Base-by-base conservation (phyloP, 2,888 invertebrate genomes). In the Scotopteryx bipunctaria region DNA sequence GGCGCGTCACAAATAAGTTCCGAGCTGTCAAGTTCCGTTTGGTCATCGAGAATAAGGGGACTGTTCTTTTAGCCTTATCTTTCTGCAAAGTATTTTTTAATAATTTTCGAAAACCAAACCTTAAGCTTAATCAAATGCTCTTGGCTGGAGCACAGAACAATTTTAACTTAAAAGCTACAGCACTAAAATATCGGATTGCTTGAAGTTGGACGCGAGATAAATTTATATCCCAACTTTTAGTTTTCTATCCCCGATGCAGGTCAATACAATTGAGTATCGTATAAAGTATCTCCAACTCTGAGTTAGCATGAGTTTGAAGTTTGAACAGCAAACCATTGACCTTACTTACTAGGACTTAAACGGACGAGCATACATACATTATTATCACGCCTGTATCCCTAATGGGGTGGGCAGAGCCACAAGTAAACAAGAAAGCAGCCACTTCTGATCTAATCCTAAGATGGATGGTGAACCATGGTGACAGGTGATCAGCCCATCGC, bases 181-280 rank as follows among this genome's bases (percentile, higher is more conserved):
- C 45, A 57, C 59, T 59, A 59, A 61, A 62, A 58, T 61, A 61
- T 57, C 55, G 47, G 55, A 59, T 56, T 50, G 51, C 44, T 43
- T 29, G 43, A 42, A 57, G 54, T 63, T 52, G 60, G 76, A 75
- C 71, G 69, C 59, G 57, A 63, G 69, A 72, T 74, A 66, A 74
- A 78, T 83, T 82, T 83, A 83, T 82, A 68, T 69, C 62, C 61
- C 43, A 82, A 82, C 67, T 81, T 80, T 73, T 63, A 69, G 77
- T 74, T 73, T 68, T 67, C 65, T 70, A 67, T 67, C 67, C 66
- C 67, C 68, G 59, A 69, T 70, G 69, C 73, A 74, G 75, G 76
- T 76, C 78, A 76, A 73, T 78, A 76, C 77, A 73, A 74, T 73
- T 65, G 69, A 69, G 67, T 57, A 61, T 55, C 54, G 61, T 48